These are phyloP conservation scores for Acleris cristana DNA, from an alignment of 2,888 invertebrate species.

Conservation along the genomic window DNA sequence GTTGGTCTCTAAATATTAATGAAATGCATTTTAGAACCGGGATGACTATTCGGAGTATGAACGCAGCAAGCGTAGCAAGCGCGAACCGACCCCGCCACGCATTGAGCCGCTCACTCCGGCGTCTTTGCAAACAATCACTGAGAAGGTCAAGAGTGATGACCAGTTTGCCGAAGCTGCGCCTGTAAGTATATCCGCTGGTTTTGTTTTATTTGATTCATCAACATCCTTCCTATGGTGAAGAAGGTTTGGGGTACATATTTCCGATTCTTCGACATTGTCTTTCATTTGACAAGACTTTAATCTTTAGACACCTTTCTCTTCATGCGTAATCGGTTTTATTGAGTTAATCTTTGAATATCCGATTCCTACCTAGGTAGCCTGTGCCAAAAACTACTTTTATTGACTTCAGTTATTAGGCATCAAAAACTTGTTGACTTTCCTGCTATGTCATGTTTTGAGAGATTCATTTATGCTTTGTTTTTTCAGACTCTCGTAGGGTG, in stretches of 20 bases:
- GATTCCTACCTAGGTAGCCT: not conserved
- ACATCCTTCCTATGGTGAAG: too few species aligned
- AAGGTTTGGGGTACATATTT: too few species aligned
- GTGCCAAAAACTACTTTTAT: not conserved
- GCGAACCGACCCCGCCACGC: slow-evolving; percentile 92
- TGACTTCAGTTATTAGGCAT: too few species aligned
- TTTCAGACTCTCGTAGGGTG: slow-evolving; percentile 90
- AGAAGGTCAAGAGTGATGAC: slow-evolving; percentile 94
- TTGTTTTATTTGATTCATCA: not conserved
- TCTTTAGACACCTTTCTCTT: too few species aligned
- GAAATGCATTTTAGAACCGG: slow-evolving; percentile 84
- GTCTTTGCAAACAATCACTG: slow-evolving; percentile 88
- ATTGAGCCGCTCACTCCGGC: slow-evolving; percentile 91
- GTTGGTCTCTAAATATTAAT: not conserved
- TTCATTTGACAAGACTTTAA: too few species aligned
- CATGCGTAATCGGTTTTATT: not conserved
- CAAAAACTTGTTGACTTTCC: too few species aligned
- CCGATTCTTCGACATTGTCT: too few species aligned
- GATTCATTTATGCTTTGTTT: too few species aligned
- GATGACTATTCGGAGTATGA: slow-evolving; percentile 97
- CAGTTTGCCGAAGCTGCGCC: slow-evolving; percentile 93
- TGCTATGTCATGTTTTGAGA: too few species aligned
- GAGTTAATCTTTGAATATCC: not conserved
- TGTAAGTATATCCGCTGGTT: slow-evolving; percentile 63
- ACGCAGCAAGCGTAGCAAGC: slow-evolving; percentile 88